Percentiles rank a stretch among this genome's conserved stretches.
Conservation (phyloP, 2,797 vertebrate species). For the Fundulus diaphanus region DNA sequence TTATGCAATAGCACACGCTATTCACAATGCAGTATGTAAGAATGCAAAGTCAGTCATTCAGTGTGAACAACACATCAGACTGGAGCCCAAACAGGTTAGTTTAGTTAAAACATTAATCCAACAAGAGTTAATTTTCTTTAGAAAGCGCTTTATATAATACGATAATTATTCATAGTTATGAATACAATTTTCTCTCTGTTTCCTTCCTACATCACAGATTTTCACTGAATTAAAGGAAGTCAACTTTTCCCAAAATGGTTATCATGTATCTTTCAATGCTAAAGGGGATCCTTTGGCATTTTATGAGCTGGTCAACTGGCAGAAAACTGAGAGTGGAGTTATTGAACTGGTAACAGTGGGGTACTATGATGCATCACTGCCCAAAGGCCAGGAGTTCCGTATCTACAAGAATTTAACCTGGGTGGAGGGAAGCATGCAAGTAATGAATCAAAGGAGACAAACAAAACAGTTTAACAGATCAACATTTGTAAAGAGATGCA, state of each 20-base stretch:
- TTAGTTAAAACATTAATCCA: not conserved
- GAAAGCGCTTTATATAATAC: not conserved
- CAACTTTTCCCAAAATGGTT: constrained; percentile 49
- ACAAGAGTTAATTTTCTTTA: not conserved
- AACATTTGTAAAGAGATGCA: constrained; percentile 14
- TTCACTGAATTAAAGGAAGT: constrained; percentile 6
- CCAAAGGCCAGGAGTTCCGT: constrained; percentile 58
- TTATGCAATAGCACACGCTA: constrained; percentile 75
- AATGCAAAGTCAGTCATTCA: constrained; percentile 22
- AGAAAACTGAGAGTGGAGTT: constrained; percentile 54
- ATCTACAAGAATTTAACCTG: constrained; percentile 66
- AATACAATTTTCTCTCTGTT: not conserved
- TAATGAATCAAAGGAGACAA: not conserved
- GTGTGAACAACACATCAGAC: constrained; percentile 50
- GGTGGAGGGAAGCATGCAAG: constrained; percentile 52
- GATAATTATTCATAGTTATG: accelerated
- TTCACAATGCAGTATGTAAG: constrained; percentile 66
- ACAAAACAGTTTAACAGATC: not conserved
- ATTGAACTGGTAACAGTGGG: constrained; percentile 73
- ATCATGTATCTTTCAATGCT: constrained; percentile 75
- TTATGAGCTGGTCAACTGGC: constrained; percentile 82
- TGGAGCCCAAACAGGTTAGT: constrained; percentile 65
- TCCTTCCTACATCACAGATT: not conserved
- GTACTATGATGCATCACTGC: constrained; percentile 69
- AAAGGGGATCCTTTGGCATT: constrained; percentile 77